Evolutionary conservation across 2,888 invertebrate genomes (phyloP), one percentile per base, ranked within the genome.

Genomic region (Himalopsyche anomala): DNA sequence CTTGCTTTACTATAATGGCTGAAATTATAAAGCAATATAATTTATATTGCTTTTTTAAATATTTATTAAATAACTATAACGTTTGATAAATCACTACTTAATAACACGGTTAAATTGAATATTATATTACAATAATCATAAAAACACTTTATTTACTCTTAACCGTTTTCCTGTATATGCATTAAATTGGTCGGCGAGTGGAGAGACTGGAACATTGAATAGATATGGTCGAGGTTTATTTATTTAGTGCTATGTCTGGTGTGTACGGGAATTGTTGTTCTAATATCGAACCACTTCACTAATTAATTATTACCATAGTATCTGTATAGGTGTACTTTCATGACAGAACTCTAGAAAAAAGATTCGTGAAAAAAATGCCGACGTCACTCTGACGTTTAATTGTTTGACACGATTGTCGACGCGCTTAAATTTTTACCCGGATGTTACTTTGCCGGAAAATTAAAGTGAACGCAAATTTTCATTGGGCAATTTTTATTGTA

Each of bases 181-280:
- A 40, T 80, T 80, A 42, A 62, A 40, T 80, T 36, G 38, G 80
- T 38, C 42, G 36, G 19, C 40, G 38, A 38, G 19, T 62, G 62
- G 62, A 62, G 62, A 62, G 40, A 42, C 42, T 80, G 80, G 42
- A 28, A 51, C 81, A 81, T 6, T 17, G 45, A 17, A 79, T 82
- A 38, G 79, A 6, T 81, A 36, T 54, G 40, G 55, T 19, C n/a
- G 51, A 85, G 87, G 85, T 81, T 80, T 86, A 85, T 87, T 87
- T 87, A 85, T 85, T 87, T 85, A 87, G 87, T 85, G 87, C 81
- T 54, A 74, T 54, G 81, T 85, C 82, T 51, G 83, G 81, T 83
- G 79, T 81, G 74, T 42, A 45, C 80, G 42, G 80, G 85, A 85
- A 40, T 56, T 54, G 83, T 83, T 42, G 84, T 79, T 51, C 19